Conservation (phyloP, 2,797 vertebrate species). For the Coendou prehensilis region DNA sequence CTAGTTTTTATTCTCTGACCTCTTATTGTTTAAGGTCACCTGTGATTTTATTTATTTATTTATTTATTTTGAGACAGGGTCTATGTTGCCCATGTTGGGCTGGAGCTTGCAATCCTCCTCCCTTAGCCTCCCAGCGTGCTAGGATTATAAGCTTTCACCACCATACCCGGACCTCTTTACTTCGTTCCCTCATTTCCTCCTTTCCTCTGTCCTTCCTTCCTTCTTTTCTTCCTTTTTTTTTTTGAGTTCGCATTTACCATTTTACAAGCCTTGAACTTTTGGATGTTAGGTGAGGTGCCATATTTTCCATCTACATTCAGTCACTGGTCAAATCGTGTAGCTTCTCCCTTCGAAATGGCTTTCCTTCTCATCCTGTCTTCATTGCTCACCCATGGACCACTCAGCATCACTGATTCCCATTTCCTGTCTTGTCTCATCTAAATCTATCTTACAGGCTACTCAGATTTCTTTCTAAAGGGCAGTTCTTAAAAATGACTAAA, state of each 20-base stretch:
- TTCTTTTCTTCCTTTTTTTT: background rate
- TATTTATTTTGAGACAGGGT: background rate
- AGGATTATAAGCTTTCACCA: background rate
- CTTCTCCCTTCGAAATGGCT: background rate
- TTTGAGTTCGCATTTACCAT: background rate
- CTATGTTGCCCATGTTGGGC: background rate
- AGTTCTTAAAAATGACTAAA: slow-evolving; percentile 28
- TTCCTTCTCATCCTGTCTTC: background rate
- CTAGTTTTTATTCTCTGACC: background rate
- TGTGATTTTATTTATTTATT: background rate
- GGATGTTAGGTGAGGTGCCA: background rate
- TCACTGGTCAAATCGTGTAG: background rate
- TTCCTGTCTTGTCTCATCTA: background rate
- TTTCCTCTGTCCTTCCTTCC: background rate
- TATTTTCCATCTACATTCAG: background rate
- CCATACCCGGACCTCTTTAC: background rate
- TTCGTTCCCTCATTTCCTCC: no score
- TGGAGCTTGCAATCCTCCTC: background rate
- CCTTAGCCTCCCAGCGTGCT: background rate
- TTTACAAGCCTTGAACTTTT: background rate
- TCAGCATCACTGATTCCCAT: background rate
- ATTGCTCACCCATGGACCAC: background rate
- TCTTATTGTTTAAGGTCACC: background rate
- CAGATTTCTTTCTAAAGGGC: slow-evolving; percentile 3
- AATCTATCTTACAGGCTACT: background rate